Evolutionary conservation across 2,797 vertebrate genomes (phyloP), one percentile per base, ranked within the genome.

Genomic region (Rhynchonycteris naso): DNA sequence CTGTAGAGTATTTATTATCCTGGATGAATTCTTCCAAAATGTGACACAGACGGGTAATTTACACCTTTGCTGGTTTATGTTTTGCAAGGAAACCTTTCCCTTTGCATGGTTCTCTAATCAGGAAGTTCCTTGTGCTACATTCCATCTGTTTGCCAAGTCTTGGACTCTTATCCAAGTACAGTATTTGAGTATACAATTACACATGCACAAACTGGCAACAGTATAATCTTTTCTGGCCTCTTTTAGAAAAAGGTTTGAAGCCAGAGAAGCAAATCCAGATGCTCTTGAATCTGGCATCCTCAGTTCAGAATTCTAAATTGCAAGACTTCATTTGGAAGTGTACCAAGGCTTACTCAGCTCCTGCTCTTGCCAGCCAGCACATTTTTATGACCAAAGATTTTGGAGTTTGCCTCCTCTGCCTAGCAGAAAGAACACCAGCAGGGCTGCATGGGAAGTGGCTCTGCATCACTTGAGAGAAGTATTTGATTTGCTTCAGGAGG

Each of bases 241-340:
- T 84, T 33, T 81, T 30, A 24, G 80, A 90, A 86, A 95, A 94
- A 72, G 28, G 28, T 78, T 66, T 6, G 35, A 91, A 91, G 87
- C 65, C 63, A 89, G 92, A 56, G 28, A 61, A 96, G 58, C 65
- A 95, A 72, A 78, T 87, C 87, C 86, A 86, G 79, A 91, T 94
- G 33, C 92, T 96, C 90, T 82, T 87, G 69, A 88, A 1, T 90
- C 47, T 95, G 93, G 79, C 56, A 92, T 24, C 50, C 38, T 92
- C 24, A 79, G 56, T 43, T 96, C 56, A 95, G 87, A 95, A 90
- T 95, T 96, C 74, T 91, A 30, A 43, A 91, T 74, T 28, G 54
- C 33, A 83, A 26, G 28, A 69, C 58, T 88, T 74, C 11, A 33
- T 90, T 59, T 94, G 87, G 2, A 97, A 94, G 80, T 61, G 0